phyloP scores from a whole-genome alignment of 2,113 vertebrate genomes.

The Heloderma charlesbogerti region DNA sequence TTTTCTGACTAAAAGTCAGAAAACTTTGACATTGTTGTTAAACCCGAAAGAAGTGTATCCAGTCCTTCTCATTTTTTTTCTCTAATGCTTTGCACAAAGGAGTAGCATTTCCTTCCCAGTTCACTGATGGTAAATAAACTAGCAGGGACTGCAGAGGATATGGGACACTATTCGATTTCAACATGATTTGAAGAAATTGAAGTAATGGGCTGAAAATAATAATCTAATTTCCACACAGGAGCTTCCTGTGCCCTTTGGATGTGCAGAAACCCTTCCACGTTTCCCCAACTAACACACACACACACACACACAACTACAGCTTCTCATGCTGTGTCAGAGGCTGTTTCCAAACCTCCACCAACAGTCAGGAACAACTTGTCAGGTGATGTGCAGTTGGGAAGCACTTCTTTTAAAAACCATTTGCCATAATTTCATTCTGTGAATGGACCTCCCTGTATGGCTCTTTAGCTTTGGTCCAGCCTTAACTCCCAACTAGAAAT shows the following conservation, averaged over 20 bases:
- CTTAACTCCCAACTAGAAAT: not conserved
- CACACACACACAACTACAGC: not conserved
- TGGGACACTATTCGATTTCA: not conserved
- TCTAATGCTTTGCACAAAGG: not conserved
- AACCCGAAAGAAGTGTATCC: not conserved
- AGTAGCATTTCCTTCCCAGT: not conserved
- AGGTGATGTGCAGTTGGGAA: not conserved
- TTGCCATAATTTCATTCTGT: not conserved
- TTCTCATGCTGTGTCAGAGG: not conserved
- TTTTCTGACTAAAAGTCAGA: not conserved
- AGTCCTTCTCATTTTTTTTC: not conserved
- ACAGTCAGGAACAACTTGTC: not conserved
- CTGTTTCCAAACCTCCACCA: not conserved
- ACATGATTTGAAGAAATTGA: not conserved
- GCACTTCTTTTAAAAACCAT: not conserved
- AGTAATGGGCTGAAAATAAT: not conserved
- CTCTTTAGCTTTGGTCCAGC: not conserved
- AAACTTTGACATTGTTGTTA: not conserved
- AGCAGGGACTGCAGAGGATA: not conserved
- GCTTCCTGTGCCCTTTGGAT: not conserved
- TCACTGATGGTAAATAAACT: not conserved
- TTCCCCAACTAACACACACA: not conserved
- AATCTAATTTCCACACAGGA: not conserved
- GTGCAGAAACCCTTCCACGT: too few species aligned
- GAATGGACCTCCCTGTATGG: not conserved